These are phyloP conservation scores for Peromyscus attwateri DNA, from an alignment of 2,797 vertebrate species.

Conservation along the genomic window DNA sequence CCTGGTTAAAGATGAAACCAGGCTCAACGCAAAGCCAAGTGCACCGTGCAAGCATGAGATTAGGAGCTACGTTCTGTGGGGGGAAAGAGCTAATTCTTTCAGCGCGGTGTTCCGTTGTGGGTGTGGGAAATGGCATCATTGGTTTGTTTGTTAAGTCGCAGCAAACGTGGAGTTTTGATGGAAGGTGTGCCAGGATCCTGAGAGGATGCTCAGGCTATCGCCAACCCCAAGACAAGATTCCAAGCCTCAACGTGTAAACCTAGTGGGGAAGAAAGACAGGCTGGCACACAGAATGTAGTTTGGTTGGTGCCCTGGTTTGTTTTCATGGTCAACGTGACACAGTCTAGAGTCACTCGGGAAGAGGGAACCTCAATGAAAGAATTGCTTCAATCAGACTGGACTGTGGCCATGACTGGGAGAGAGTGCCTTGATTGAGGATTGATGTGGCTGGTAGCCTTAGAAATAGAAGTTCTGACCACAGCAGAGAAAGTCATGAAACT, in stretches of 20 bases:
- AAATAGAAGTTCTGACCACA: background rate
- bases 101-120: too few species aligned
- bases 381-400: background rate
- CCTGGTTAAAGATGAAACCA: background rate
- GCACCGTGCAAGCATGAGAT: background rate
- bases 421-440: background rate
- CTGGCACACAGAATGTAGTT: background rate
- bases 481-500: background rate
- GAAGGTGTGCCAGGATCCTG: background rate
- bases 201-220: fast-evolving
- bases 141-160: background rate
- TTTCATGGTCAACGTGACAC: background rate
- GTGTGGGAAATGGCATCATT: background rate
- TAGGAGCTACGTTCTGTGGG: fast-evolving
- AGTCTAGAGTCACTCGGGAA: background rate
- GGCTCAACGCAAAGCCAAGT: background rate
- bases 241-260: background rate
- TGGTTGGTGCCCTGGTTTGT: background rate
- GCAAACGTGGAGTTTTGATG: fast-evolving
- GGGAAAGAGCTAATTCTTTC: background rate
- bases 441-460: background rate
- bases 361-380: background rate
- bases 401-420: background rate
- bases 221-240: fast-evolving
- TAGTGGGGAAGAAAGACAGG: background rate